Percentiles rank a stretch among this genome's conserved stretches.
Evolutionary conservation across 2,888 invertebrate species (phyloP).

Genomic region (Laspeyria flexula): DNA sequence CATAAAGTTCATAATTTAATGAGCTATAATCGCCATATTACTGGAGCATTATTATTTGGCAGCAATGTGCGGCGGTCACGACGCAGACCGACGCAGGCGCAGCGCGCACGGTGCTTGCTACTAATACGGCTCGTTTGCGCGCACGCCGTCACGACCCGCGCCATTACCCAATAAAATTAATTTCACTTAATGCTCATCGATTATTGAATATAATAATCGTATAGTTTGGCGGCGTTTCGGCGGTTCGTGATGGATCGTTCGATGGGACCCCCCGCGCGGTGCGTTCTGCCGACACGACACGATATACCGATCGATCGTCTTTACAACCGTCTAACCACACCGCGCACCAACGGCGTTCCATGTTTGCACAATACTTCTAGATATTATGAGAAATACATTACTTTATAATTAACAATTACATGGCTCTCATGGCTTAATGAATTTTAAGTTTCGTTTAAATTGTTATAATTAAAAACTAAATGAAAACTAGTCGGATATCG

Average conservation of each 20-base stretch:
- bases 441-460: not conserved
- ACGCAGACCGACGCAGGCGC: slow-evolving; percentile 40
- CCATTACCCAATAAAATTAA: slow-evolving; percentile 84
- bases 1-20: slow-evolving; percentile 46
- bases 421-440: not conserved
- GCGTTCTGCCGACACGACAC: slow-evolving; percentile 59
- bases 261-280: slow-evolving; percentile 72
- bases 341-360: slow-evolving; percentile 7
- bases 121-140: slow-evolving; percentile 74
- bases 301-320: slow-evolving; percentile 56
- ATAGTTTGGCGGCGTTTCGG: slow-evolving; percentile 73
- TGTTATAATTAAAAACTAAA: not conserved
- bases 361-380: slow-evolving; percentile 22
- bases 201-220: slow-evolving; percentile 81
- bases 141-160: slow-evolving; percentile 76
- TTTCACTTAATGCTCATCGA: slow-evolving; percentile 84
- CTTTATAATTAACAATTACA: slow-evolving; percentile 13
- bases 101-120: slow-evolving; percentile 48
- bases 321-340: slow-evolving; percentile 4
- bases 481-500: no score
- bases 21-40: slow-evolving; percentile 62
- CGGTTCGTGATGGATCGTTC: slow-evolving; percentile 75
- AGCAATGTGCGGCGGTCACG: slow-evolving; percentile 62
- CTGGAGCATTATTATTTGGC: slow-evolving; percentile 60
- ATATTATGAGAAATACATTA: no score